Evolutionary conservation across 1,140 invertebrate species (phyloP), one percentile per base, ranked within the genome.

Genomic region (Laupala kohalensis): DNA sequence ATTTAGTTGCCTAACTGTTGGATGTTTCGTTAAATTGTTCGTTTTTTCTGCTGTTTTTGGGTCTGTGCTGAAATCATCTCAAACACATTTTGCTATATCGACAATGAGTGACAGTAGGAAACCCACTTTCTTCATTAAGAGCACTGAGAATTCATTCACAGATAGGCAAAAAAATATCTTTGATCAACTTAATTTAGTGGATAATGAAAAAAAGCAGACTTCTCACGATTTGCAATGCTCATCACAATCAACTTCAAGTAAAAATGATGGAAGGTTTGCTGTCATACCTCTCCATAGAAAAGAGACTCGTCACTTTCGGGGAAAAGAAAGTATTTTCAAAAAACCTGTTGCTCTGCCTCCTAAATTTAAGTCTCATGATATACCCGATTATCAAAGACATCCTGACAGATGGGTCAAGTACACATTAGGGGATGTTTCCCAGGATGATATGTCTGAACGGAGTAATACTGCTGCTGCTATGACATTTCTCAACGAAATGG

Each of bases 341-440:
- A 83, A 85, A 74, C 87, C 87, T 5, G 85, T 88, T 77, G 81
- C 84, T 30, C 86, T 87, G 53, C 82, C 87, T 25, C 81, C 82
- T 30, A 85, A 86, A 72, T 77, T 86, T 26, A 79, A 81, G 67
- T 75, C 81, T 5, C 80, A 82, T 72, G 79, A 77, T 53, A 81
- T 87, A 28, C 90, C 91, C 24, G 90, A 89, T 75, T 87, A 87
- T 77, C 84, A 89, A 72, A 86, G 82, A 74, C 89, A 92, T 80
- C 91, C 90, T 6, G 83, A 89, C 75, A 92, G 91, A 77, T 92
- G 90, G 89, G 86, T 83, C 1, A 91, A 87, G 76, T 93, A 93
- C 73, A 87, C 84, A 23, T 78, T 93, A 15, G 85, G 86, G 30
- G 89, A 92, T 84, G 88, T 91, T 2, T 83, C 84, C 6, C 81